Evolutionary conservation across 2,113 vertebrate genomes (phyloP), one percentile per base, ranked within the genome.

Genomic region (Platichthys stellatus): DNA sequence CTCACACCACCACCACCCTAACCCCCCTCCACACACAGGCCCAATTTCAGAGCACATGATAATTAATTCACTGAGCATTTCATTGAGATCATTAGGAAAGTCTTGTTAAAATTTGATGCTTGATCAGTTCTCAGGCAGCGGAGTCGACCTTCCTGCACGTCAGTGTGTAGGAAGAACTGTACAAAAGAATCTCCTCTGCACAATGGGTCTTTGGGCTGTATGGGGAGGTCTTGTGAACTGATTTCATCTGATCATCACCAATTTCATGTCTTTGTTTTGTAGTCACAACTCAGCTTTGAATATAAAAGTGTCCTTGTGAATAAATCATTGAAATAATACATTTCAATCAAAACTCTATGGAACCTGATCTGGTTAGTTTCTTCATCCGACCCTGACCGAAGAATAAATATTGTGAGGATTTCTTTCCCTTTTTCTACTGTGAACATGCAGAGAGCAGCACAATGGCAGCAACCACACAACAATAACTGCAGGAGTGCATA

Each of bases 71-170:
- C 56, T 49, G 74, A 91, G 80, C 83, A 85, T 90, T 92, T 92
- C 85, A 92, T 87, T 92, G 74, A 75, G 73, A 76, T 89, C 85
- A 92, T 93, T 87, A 92, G 77, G 53, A 82, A 69, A 78, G 53
- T 73, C 89, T 89, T 83, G 83, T 92, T 86, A 87, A 74, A 81
- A 93, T 93, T 90, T 91, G 88, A 90, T 83, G 90, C 90, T 87
- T n/a, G 72, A 91, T 89, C 88, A 85, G 72, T 79, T 83, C 74
- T 57, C 38, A 62, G 59, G 76, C 51, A 38, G 69, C 21, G 21
- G 6, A 49, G 23, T 60, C 71, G 18, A 1, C 43, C 35, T 45
- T 12, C 5, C 11, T 49, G 11, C 45, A 61, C 24, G 18, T 23
- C 51, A n/a, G 7, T 21, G 1, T 21, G 20, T 54, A 54, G 40